Evolutionary conservation across 2,888 invertebrate species (phyloP).

Genomic region (Uropetala carovei): DNA sequence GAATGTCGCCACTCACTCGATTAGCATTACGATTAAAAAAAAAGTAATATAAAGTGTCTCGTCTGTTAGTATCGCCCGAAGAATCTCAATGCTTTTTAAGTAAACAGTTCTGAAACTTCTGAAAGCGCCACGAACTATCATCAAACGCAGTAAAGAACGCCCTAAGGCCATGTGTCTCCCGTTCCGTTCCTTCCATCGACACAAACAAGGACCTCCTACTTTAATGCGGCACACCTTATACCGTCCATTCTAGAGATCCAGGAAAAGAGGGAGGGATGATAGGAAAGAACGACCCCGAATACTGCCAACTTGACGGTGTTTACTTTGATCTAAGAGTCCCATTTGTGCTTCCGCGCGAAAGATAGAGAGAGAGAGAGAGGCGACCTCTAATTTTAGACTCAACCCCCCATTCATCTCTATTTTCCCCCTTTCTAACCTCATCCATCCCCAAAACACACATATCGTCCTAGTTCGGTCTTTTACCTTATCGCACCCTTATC

Average conservation of each 20-base stretch:
- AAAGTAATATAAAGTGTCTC: too few species aligned
- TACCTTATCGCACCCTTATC: slow-evolving; percentile 48
- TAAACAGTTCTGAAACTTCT: too few species aligned
- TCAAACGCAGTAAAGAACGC: background rate
- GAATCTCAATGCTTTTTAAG: too few species aligned
- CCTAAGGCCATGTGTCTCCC: background rate
- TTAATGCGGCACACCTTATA: background rate
- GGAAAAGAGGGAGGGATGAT: background rate
- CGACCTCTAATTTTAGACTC: slow-evolving; percentile 40
- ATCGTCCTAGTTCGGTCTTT: slow-evolving; percentile 5
- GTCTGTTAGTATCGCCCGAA: too few species aligned
- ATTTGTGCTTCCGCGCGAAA: background rate
- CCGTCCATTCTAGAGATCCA: background rate
- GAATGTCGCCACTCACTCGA: too few species aligned
- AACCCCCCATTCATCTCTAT: slow-evolving; percentile 47
- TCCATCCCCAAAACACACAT: slow-evolving; percentile 19
- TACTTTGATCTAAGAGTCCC: background rate
- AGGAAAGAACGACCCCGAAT: background rate
- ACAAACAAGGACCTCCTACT: background rate
- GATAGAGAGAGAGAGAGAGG: background rate
- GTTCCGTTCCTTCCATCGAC: background rate
- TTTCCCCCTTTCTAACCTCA: background rate
- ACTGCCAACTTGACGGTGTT: background rate
- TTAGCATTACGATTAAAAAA: too few species aligned
- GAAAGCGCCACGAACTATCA: too few species aligned